Base-by-base conservation (phyloP, 2,113 vertebrate species). In the Elachura formosa region DNA sequence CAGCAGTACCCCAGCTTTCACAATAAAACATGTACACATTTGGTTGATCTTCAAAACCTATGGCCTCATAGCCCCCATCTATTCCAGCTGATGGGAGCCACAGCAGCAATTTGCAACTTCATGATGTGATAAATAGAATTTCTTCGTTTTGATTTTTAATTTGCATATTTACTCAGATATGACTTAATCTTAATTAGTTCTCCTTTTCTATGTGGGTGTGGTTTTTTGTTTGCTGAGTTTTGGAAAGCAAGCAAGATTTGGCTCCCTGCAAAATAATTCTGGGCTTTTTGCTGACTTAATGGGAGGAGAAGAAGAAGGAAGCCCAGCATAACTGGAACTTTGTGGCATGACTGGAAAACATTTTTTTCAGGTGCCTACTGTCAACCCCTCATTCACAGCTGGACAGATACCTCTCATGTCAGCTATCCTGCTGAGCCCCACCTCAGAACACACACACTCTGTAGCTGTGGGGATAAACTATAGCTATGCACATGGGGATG, bases 101-200 rank as follows among this genome's bases (percentile, higher is more conserved):
- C 83, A 90, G 83, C 52, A 92, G 96, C 97, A 97, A 97, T 98
- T 97, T 98, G 96, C 97, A 98, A 95, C 94, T 98, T 98, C 96
- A 93, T 95, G 96, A 97, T 98, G 97, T 97, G 97, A 98, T 97
- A 97, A 98, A 98, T 94, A 96, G 95, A 97, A 97, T 96, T 96
- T 93, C 96, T 97, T 97, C 97, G 97, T 96, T 98, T 98, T 98
- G 94, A 97, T 98, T 97, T 98, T 97, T 95, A 94, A 98, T 98
- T 98, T 98, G 94, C 97, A 97, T 98, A 95, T 97, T 98, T 98
- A 98, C 97, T 97, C 96, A 98, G 96, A 97, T 97, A 97, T 93
- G 97, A 97, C 96, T 96, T 91, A 87, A 95, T 97, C 97, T 97
- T 98, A 98, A 98, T 98, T 98, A 98, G 96, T 96, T 98, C 90